These are phyloP conservation scores for Odontomachus brunneus DNA, from an alignment of 1,140 invertebrate species.

Conservation along the genomic window DNA sequence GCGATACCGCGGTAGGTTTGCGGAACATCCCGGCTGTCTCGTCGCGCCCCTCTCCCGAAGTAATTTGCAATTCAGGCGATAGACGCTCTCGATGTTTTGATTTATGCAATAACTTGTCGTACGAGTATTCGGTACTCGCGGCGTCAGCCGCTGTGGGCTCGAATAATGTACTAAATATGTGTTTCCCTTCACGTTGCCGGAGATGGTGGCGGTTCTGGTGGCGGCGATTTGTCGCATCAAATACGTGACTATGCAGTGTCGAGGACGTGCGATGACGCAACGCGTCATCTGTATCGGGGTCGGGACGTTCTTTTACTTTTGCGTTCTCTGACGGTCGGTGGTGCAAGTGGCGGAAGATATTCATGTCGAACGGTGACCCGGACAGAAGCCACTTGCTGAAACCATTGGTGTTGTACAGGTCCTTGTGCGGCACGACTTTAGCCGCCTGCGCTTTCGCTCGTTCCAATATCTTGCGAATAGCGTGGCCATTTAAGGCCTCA, in stretches of 20 bases:
- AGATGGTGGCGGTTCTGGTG: no score
- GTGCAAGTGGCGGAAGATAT: neutral
- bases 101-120: conserved; percentile 31
- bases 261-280: neutral
- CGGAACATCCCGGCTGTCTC: conserved; percentile 38
- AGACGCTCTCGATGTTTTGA: conserved; percentile 20
- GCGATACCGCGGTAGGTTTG: conserved; percentile 19
- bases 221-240: neutral
- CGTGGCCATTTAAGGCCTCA: neutral
- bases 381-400: conserved; percentile 12
- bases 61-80: conserved; percentile 13
- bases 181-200: neutral
- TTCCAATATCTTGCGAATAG: conserved; percentile 11
- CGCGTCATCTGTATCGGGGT: neutral
- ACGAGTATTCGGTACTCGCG: neutral
- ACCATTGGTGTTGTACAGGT: neutral
- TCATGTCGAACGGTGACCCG: neutral
- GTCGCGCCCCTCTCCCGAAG: conserved; percentile 1
- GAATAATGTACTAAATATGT: neutral
- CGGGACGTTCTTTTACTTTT: neutral
- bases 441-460: neutral
- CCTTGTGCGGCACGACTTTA: neutral
- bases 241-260: neutral
- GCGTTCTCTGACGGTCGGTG: neutral
- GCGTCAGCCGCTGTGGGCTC: neutral